phyloP scores from a whole-genome alignment of 2,113 vertebrate species.

The Hyperoodon ampullatus region DNA sequence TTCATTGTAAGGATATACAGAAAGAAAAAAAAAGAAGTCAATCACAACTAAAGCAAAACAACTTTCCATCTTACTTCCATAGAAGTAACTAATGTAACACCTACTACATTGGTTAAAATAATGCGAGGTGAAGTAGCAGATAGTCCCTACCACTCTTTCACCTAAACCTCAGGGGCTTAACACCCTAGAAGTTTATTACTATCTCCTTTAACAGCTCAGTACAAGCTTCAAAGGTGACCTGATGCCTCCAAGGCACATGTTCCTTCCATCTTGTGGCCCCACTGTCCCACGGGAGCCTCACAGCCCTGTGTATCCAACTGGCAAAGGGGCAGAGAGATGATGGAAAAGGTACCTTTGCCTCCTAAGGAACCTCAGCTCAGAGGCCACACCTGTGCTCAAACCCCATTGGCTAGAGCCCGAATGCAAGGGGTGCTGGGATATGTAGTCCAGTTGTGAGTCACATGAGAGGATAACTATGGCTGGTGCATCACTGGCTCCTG shows the following conservation, averaged over 20 bases:
- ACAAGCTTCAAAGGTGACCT: background rate
- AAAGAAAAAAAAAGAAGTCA: background rate
- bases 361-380: background rate
- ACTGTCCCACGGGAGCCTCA: background rate
- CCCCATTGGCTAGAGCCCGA: background rate
- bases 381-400: background rate
- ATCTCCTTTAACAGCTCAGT: background rate
- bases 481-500: too few relatives aligned
- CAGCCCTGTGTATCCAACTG: background rate
- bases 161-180: background rate
- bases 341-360: background rate
- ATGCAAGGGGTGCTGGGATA: background rate
- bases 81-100: background rate
- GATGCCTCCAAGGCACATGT: background rate
- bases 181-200: background rate
- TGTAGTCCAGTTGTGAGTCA: background rate
- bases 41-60: background rate
- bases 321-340: background rate
- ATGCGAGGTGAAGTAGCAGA: background rate
- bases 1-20: too few relatives aligned
- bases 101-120: background rate
- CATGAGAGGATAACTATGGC: background rate
- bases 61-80: background rate
- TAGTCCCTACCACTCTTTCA: background rate
- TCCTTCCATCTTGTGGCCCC: background rate